Evolutionary conservation across 2,797 vertebrate species (phyloP), one percentile per base, ranked within the genome.

Genomic region (Acropternis orthonyx): DNA sequence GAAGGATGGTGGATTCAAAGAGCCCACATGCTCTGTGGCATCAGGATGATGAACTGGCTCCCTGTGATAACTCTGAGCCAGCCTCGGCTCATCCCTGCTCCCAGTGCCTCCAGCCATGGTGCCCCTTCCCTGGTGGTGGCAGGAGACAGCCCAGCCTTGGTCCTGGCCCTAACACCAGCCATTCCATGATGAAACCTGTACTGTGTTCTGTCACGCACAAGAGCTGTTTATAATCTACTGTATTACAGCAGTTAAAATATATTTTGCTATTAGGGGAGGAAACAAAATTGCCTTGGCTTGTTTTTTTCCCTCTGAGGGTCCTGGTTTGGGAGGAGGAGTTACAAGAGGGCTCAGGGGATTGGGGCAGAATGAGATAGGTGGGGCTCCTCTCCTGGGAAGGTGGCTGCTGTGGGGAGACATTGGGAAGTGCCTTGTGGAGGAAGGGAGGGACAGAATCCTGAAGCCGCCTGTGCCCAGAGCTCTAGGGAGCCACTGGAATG

Each of bases 251-350:
- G 66, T 88, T 77, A 36, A 96, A 97, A 97, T 96, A 94, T 96
- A 97, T 96, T 97, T 97, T 97, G 82, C 85, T 97, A 91, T 90
- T 92, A 41, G 39, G 73, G 71, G 67, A 92, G 66, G 18, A 88
- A 88, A 85, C 68, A 16, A 63, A 39, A 58, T 10, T 2, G n/a
- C 24, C 37, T 93, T 41, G 39, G 62, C 10, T 66, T 92, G 32
- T 77, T 91, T 92, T 92, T 75, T 84, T 61, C 77, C 63, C n/a
- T 77, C 14, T 12, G 48, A 48, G 54, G 37, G 2, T 37, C 3
- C 39, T 52, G 32, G 4, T n/a, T 74, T 58, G 15, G 7, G 5
- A 19, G 7, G 22, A 15, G 6, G 28, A 3, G 18, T 10, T 44
- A 14, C 7, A 16, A 27, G n/a, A 61, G 44, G 46, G 51, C 8